These are phyloP conservation scores for Rhamphomyia laevipes DNA, from an alignment of 2,888 invertebrate species.

Conservation along the genomic window DNA sequence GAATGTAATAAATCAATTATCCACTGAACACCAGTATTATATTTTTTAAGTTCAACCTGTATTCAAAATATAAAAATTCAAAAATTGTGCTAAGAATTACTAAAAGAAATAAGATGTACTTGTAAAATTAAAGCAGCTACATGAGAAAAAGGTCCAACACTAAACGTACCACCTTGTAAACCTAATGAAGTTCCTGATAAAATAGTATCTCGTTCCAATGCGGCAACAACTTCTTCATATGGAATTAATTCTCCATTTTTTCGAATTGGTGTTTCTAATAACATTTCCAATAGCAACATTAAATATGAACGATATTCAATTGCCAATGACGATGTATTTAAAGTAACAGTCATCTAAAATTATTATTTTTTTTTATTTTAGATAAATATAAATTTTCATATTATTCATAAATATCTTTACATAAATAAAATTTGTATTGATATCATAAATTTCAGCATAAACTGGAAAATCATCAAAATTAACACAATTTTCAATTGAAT, in stretches of 20 bases:
- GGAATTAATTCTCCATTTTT: slow-evolving; percentile 23
- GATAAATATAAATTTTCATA: not conserved
- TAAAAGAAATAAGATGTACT: not conserved
- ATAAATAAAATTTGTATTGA: slow-evolving; percentile 74
- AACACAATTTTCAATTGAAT: slow-evolving; percentile 39
- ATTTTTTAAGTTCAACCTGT: slow-evolving; percentile 59
- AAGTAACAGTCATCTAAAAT: slow-evolving; percentile 53
- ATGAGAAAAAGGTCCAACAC: slow-evolving; percentile 61
- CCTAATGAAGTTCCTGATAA: slow-evolving; percentile 51
- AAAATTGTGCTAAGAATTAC: not conserved
- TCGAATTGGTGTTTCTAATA: slow-evolving; percentile 64
- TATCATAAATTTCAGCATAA: slow-evolving; percentile 64
- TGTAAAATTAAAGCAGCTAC: slow-evolving; percentile 53
- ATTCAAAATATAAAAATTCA: not conserved
- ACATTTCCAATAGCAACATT: slow-evolving; percentile 58
- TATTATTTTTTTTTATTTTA: not conserved
- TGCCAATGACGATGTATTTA: slow-evolving; percentile 55
- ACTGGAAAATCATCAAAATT: slow-evolving; percentile 55
- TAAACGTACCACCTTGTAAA: slow-evolving; percentile 45
- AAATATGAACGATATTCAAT: slow-evolving; percentile 55
- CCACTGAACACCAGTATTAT: slow-evolving; percentile 62
- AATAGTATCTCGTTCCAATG: slow-evolving; percentile 65
- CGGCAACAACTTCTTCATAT: slow-evolving; percentile 63
- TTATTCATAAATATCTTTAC: slow-evolving; percentile 38
- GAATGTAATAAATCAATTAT: slow-evolving; percentile 61